phyloP scores from a whole-genome alignment of 2,113 vertebrate species.

The Sclerurus mexicanus region DNA sequence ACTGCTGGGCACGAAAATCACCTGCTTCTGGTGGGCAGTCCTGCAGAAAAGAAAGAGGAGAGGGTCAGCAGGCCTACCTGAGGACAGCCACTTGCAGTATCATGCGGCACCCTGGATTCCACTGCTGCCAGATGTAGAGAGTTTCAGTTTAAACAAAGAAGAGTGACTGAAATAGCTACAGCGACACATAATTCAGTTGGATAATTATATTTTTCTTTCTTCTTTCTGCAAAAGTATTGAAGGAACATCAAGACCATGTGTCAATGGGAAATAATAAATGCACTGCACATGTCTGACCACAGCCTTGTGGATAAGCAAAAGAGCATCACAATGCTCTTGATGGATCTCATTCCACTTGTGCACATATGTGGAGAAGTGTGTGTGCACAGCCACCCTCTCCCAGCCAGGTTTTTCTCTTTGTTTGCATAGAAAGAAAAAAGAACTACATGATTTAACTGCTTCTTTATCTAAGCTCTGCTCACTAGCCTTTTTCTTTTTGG shows the following conservation, averaged over 20 bases:
- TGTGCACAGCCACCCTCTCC: background rate
- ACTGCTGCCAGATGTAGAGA: background rate
- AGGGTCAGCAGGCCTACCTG: background rate
- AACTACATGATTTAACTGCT: background rate
- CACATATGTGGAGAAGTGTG: background rate
- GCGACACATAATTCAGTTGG: background rate
- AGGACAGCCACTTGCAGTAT: background rate
- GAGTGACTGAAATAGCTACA: background rate
- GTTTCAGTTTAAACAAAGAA: background rate
- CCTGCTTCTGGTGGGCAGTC: constrained; percentile 91
- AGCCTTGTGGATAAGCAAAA: background rate
- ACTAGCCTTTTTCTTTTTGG: background rate
- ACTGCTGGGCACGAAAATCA: constrained; percentile 96
- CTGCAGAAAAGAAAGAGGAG: constrained; percentile 64
- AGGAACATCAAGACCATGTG: background rate
- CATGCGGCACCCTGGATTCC: background rate
- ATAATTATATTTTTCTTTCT: background rate
- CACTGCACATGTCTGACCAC: background rate
- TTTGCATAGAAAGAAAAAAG: background rate
- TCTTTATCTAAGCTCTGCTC: constrained; percentile 8
- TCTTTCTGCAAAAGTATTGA: background rate
- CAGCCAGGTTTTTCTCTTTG: background rate
- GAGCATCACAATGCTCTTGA: background rate
- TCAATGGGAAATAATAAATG: background rate
- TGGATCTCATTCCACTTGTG: background rate